phyloP scores from a whole-genome alignment of 2,113 vertebrate species.

The Myodes glareolus region DNA sequence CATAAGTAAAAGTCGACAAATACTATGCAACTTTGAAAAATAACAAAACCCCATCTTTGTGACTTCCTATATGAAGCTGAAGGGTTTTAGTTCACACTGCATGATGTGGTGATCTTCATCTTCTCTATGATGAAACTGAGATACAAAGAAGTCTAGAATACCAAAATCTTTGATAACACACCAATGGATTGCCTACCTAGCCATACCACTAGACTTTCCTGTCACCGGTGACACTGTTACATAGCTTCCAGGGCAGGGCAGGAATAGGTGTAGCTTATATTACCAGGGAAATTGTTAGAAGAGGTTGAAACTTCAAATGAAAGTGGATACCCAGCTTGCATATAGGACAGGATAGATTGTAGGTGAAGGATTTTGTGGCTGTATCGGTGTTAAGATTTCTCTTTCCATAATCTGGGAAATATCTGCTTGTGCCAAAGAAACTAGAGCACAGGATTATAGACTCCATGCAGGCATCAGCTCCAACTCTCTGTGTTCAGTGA shows the following conservation, averaged over 20 bases:
- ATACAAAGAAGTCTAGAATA: neutral
- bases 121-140: neutral
- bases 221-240: neutral
- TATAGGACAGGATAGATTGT: too few species aligned
- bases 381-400: too few species aligned
- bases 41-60: neutral
- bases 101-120: neutral
- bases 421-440: too few species aligned
- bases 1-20: too few species aligned
- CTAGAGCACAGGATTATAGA: too few species aligned
- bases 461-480: too few species aligned
- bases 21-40: neutral
- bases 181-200: neutral
- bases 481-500: too few species aligned
- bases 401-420: too few species aligned
- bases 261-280: neutral
- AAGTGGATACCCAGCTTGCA: neutral
- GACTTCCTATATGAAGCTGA: neutral
- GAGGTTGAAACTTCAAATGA: neutral
- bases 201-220: neutral
- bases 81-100: neutral
- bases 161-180: neutral
- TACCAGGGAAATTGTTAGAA: slow-evolving; percentile 6
- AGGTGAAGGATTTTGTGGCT: too few species aligned
- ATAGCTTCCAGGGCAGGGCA: neutral